phyloP scores from a whole-genome alignment of 1,140 invertebrate genomes.

The Helicoverpa zea region DNA sequence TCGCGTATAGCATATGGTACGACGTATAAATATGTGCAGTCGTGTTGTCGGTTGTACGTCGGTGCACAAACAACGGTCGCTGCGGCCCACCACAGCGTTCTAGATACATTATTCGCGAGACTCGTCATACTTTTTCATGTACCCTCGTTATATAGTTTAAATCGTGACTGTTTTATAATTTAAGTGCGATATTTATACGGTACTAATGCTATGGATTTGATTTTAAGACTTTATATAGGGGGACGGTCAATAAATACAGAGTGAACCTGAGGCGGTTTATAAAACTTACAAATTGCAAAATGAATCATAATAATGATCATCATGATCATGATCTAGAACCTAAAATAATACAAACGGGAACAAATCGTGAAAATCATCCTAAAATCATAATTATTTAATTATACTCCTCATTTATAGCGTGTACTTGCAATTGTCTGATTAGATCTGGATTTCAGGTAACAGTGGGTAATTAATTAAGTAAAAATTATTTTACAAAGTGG shows the following conservation, averaged over 20 bases:
- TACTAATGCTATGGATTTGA: neutral
- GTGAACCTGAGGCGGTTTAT: neutral
- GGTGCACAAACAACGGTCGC: slow-evolving; percentile 56
- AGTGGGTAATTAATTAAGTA: neutral
- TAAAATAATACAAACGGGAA: no score
- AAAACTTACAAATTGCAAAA: neutral
- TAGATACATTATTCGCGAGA: slow-evolving; percentile 54
- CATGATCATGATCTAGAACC: no score
- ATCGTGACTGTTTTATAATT: slow-evolving; percentile 53
- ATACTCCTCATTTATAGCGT: no score
- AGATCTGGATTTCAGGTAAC: neutral
- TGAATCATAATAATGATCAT: no score
- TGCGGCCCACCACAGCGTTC: slow-evolving; percentile 54
- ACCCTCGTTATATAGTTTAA: slow-evolving; percentile 56
- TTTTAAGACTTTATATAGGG: neutral
- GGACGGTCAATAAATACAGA: no score
- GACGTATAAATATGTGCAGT: slow-evolving; percentile 17
- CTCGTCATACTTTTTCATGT: slow-evolving; percentile 62
- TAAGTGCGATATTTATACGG: neutral
- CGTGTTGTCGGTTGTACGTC: slow-evolving; percentile 20
- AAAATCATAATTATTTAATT: no score
- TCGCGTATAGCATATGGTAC: neutral
- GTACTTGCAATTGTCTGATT: neutral
- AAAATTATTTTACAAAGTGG: slow-evolving; percentile 14
- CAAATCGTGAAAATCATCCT: no score